Conservation (phyloP, 2,888 invertebrate species). For the Thelaira solivaga region DNA sequence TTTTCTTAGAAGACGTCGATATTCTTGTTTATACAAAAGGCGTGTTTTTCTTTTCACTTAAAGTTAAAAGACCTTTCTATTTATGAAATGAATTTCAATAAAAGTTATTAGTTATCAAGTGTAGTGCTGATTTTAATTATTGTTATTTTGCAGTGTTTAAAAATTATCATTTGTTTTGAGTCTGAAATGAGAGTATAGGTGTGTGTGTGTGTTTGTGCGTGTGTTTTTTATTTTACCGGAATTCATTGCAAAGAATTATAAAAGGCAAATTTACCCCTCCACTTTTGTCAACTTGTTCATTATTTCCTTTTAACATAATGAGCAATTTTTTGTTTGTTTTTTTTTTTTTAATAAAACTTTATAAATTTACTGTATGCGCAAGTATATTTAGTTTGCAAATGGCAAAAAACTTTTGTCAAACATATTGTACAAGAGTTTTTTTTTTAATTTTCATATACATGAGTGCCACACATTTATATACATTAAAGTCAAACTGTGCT, state of each 20-base stretch:
- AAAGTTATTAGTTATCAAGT: too few relatives aligned
- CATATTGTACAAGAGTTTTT: constrained; percentile 14
- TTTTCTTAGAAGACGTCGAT: too few relatives aligned
- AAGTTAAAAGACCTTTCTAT: too few relatives aligned
- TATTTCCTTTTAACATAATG: constrained; percentile 32
- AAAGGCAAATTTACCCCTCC: neutral
- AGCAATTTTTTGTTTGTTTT: constrained; percentile 24
- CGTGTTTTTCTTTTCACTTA: too few relatives aligned
- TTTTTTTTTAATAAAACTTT: constrained; percentile 24
- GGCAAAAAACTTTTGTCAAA: constrained; percentile 41
- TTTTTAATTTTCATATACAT: neutral
- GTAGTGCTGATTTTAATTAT: too few relatives aligned
- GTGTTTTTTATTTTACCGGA: too few relatives aligned
- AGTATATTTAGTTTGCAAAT: constrained; percentile 40
- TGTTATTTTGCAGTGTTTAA: too few relatives aligned
- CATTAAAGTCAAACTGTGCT: constrained; percentile 8
- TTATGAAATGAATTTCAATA: too few relatives aligned
- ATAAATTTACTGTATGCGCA: constrained; percentile 26
- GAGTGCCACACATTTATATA: constrained; percentile 8
- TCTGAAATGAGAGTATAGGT: too few relatives aligned
- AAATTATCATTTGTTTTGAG: too few relatives aligned
- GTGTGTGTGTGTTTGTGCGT: too few relatives aligned
- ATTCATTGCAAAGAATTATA: neutral
- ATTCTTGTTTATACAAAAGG: too few relatives aligned
- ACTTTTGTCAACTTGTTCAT: constrained; percentile 8